phyloP scores from a whole-genome alignment of 35 echinoderm and acorn worm genomes.

The Amphiura filiformis region DNA sequence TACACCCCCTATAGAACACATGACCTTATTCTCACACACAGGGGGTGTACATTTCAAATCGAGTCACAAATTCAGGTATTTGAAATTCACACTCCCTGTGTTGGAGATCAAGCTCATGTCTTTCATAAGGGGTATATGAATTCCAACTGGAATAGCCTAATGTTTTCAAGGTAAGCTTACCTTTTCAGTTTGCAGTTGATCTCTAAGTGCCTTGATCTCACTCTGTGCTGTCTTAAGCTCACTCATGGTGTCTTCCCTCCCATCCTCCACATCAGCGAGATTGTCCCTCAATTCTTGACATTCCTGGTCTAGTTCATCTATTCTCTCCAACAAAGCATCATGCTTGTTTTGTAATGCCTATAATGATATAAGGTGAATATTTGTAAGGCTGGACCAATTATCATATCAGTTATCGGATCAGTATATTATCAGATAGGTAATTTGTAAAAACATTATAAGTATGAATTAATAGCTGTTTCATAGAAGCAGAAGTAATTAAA shows the following conservation, averaged over 20 bases:
- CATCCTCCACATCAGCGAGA: slow-evolving; percentile 75
- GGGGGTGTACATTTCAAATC: too few relatives aligned
- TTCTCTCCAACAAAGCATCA: slow-evolving; percentile 66
- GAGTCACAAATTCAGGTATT: too few relatives aligned
- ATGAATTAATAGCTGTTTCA: too few relatives aligned
- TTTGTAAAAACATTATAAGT: not conserved
- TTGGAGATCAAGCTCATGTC: too few relatives aligned
- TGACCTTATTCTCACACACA: too few relatives aligned
- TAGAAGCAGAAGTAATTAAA: too few relatives aligned
- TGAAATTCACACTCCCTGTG: too few relatives aligned
- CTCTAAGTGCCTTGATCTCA: slow-evolving; percentile 53
- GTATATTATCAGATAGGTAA: not conserved
- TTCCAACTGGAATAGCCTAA: too few relatives aligned
- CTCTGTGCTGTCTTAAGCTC: slow-evolving; percentile 48
- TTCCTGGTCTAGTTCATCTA: slow-evolving; percentile 89
- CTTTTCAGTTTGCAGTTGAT: slow-evolving; percentile 62
- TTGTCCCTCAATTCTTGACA: slow-evolving; percentile 75
- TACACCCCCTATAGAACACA: too few relatives aligned
- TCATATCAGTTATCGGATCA: not conserved
- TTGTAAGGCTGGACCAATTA: not conserved
- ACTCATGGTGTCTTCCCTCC: slow-evolving; percentile 57
- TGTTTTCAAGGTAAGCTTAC: too few relatives aligned
- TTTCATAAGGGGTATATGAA: too few relatives aligned
- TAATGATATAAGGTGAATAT: not conserved
- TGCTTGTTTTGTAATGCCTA: slow-evolving; percentile 89